These are phyloP conservation scores for Caenorhabditis plicata DNA, from an alignment of 2,888 invertebrate genomes.

Conservation along the genomic window DNA sequence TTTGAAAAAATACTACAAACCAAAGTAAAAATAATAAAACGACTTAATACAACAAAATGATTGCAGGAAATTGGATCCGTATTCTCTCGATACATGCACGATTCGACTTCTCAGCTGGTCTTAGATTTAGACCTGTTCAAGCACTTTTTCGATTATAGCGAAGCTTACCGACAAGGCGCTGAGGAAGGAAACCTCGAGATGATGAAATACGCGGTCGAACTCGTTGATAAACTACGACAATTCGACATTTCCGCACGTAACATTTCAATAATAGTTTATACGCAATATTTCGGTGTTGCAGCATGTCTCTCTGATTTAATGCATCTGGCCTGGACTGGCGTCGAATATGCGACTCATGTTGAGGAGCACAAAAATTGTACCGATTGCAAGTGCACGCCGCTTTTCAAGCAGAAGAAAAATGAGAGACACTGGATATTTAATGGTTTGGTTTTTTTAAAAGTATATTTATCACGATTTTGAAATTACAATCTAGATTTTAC, in stretches of 20 bases:
- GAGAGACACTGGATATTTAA: constrained; percentile 63
- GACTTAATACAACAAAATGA: no score
- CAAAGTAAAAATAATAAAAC: no score
- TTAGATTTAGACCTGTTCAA: constrained; percentile 60
- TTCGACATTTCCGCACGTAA: constrained; percentile 47
- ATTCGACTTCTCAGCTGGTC: constrained; percentile 57
- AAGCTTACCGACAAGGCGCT: constrained; percentile 35
- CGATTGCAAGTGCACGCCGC: constrained; percentile 58
- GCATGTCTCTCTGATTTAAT: constrained; percentile 60
- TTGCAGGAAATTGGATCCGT: constrained; percentile 43
- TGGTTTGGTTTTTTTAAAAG: no score
- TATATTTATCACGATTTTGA: background rate
- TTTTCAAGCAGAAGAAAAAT: constrained; percentile 52
- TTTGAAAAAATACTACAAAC: background rate
- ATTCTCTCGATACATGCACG: constrained; percentile 54
- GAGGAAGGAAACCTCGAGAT: constrained; percentile 58
- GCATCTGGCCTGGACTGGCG: constrained; percentile 59
- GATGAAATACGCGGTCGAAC: constrained; percentile 44
- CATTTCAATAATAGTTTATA: no score
- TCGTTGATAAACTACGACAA: constrained; percentile 38
- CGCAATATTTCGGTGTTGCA: constrained; percentile 18
- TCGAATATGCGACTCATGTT: constrained; percentile 60
- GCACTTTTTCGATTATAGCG: constrained; percentile 51
- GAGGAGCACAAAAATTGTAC: constrained; percentile 56
- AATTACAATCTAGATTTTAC: background rate